These are phyloP conservation scores for Enhydra lutris DNA, from an alignment of 2,113 vertebrate species.

Conservation along the genomic window DNA sequence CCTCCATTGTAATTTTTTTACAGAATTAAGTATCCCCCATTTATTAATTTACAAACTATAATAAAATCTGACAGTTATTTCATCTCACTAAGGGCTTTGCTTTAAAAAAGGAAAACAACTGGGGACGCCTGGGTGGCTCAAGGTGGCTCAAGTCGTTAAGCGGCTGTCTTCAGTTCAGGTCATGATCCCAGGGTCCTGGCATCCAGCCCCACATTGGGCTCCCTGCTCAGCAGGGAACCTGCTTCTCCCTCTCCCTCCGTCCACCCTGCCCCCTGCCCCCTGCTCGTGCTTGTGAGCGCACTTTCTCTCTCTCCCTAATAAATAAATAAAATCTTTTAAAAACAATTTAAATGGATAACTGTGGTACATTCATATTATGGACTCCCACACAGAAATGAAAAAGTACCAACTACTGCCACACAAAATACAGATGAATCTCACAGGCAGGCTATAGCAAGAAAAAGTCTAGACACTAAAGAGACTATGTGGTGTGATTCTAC, in stretches of 20 bases:
- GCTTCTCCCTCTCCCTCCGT: background rate
- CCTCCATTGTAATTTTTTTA: background rate
- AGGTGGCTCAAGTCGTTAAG: background rate
- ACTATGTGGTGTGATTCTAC: background rate
- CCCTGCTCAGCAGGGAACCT: background rate
- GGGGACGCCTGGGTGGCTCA: background rate
- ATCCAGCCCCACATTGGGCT: background rate
- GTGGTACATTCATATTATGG: background rate
- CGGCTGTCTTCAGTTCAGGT: background rate
- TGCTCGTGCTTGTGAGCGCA: background rate
- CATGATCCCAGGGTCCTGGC: background rate
- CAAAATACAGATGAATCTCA: background rate
- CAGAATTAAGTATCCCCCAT: constrained; percentile 43
- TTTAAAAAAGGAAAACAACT: constrained; percentile 1
- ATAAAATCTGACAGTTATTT: constrained; percentile 2
- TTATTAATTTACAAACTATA: constrained; percentile 54
- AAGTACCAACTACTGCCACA: background rate
- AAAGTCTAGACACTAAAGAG: background rate
- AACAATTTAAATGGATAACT: constrained; percentile 34
- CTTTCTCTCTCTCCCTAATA: background rate
- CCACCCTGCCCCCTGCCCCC: no score
- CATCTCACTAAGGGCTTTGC: background rate
- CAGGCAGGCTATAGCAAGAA: background rate
- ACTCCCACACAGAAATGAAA: constrained; percentile 68
- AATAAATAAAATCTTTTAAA: background rate